phyloP scores from a whole-genome alignment of 1,140 invertebrate genomes.

The Popillia japonica region DNA sequence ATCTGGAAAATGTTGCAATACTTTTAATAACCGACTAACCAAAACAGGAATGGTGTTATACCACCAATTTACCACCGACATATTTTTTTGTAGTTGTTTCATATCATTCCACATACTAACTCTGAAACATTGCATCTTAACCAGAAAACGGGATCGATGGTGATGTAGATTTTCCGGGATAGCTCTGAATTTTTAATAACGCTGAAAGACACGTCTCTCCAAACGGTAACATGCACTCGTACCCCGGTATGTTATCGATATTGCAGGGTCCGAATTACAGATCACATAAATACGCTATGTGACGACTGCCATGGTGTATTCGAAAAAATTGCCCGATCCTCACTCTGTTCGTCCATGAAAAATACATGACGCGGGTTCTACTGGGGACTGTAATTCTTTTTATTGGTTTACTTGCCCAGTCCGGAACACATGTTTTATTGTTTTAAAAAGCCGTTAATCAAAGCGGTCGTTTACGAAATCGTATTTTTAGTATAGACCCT shows the following conservation, averaged over 20 bases:
- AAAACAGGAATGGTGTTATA: too few species aligned
- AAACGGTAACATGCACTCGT: conserved; percentile 28
- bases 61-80: too few species aligned
- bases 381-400: conserved; percentile 45
- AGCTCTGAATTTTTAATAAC: conserved; percentile 26
- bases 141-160: neutral
- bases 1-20: too few species aligned
- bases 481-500: conserved; percentile 33
- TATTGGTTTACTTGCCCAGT: conserved; percentile 43
- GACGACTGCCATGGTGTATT: conserved; percentile 55
- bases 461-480: conserved; percentile 38
- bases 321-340: conserved; percentile 51
- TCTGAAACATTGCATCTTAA: too few species aligned
- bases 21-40: too few species aligned
- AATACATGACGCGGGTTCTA: conserved; percentile 44
- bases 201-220: conserved; percentile 34
- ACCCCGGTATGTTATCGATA: conserved; percentile 34
- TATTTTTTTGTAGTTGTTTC: too few species aligned
- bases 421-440: conserved; percentile 40
- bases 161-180: conserved; percentile 27
- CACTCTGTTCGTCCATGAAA: conserved; percentile 42
- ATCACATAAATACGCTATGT: conserved; percentile 46
- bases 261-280: conserved; percentile 34
- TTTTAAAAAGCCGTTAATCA: conserved; percentile 38
- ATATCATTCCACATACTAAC: too few species aligned